These are phyloP conservation scores for Herpetotheres cachinnans DNA, from an alignment of 2,113 vertebrate genomes.

Conservation along the genomic window DNA sequence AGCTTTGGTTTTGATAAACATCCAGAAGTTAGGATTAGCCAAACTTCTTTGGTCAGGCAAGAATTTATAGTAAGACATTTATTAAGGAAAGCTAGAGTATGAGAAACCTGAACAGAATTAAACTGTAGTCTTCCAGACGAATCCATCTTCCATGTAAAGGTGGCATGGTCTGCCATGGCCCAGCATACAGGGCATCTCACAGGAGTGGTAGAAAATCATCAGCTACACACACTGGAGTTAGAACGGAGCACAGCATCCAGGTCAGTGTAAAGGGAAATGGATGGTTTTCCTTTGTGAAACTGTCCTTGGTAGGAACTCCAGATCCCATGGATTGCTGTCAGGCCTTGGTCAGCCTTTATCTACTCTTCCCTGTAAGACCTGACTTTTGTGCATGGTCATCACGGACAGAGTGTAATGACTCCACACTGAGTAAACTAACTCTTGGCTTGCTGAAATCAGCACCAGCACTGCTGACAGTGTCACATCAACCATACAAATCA, in stretches of 20 bases:
- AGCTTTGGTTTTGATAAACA: slow-evolving; percentile 56
- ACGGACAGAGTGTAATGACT: not conserved
- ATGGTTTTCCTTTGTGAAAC: not conserved
- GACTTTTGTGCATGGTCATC: not conserved
- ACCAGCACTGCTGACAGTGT: not conserved
- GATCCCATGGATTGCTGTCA: not conserved
- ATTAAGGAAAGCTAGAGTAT: not conserved
- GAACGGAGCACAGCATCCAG: not conserved
- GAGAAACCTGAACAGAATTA: not conserved
- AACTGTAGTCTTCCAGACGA: not conserved
- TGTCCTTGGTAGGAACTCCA: not conserved
- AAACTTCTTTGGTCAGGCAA: slow-evolving; percentile 37
- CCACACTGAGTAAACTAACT: not conserved
- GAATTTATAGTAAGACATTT: slow-evolving; percentile 34
- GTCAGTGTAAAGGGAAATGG: not conserved
- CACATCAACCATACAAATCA: not conserved
- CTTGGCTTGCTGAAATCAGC: not conserved
- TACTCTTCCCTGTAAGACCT: not conserved
- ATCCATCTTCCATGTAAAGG: not conserved
- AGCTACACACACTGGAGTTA: not conserved
- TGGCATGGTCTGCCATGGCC: not conserved
- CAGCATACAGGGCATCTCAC: not conserved
- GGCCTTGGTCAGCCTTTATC: not conserved
- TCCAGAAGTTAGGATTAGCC: slow-evolving; percentile 48
- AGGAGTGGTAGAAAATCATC: not conserved